Percentiles rank a stretch among this genome's conserved stretches.
Evolutionary conservation across 2,888 invertebrate species (phyloP).

Genomic region (Synanthedon myopaeformis): DNA sequence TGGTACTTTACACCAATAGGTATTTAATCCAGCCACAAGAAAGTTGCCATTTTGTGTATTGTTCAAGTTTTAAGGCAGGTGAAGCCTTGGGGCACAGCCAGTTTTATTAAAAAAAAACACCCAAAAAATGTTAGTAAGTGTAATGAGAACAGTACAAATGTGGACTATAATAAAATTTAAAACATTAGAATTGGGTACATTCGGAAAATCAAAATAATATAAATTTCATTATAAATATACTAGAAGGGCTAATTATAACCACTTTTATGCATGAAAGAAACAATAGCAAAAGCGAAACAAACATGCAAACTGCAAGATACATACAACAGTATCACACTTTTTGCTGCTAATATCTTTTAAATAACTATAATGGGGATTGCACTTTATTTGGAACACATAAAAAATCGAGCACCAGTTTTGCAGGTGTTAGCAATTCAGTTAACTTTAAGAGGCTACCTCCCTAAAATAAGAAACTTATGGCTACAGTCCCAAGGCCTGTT

Average conservation of each 20-base stretch:
- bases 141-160: constrained; percentile 65
- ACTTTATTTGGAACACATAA: constrained; percentile 4
- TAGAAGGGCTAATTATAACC: no score
- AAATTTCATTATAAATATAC: no score
- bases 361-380: constrained; percentile 4
- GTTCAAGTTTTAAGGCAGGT: no score
- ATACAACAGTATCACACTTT: constrained; percentile 1
- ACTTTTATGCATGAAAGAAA: no score
- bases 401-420: constrained; percentile 21
- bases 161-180: constrained; percentile 58
- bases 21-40: no score
- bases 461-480: no score
- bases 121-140: constrained; percentile 23
- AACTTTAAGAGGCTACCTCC: no score
- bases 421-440: constrained; percentile 8
- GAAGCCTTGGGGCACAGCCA: no score
- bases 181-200: constrained; percentile 47
- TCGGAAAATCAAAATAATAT: background rate
- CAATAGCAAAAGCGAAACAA: no score
- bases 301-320: background rate
- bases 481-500: no score
- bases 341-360: background rate
- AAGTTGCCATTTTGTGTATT: no score
- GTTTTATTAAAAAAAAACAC: background rate
- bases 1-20: no score